Base-by-base conservation (phyloP, 2,797 vertebrate species). In the Protonibea diacanthus region DNA sequence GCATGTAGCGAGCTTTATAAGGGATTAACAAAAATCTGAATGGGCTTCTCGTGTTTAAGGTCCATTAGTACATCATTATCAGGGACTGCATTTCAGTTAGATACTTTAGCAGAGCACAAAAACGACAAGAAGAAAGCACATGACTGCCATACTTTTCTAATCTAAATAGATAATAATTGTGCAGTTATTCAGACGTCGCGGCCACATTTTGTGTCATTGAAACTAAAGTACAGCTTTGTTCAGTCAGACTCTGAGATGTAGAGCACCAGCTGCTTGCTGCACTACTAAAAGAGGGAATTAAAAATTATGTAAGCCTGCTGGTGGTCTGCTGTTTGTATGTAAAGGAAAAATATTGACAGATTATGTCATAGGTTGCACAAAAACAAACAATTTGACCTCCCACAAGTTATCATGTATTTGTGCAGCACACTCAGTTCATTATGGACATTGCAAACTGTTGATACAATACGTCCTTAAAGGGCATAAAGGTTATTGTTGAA, bases 211-310 rank as follows among this genome's bases (percentile, higher is more conserved):
- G 25, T 51, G 42, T 53, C 27, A 48, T 20, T 63, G 33, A 25
- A 25, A 15, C 59, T 21, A 75, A 80, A 64, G 51, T 27, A 38
- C 45, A 52, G 20, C 47, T 63, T 33, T 75, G 72, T 60, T 65
- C 42, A 42, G 15, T 76, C 29, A 21, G 15, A 45, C 48, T 40
- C 64, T 59, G 38, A 70, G 20, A 52, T 38, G 15, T 21, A 25
- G 23, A 62, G 40, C 25, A 18, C 1, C 45, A 58, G 51, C 62
- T 53, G 20, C 48, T 61, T 47, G 48, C 25, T 15, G 12, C 52
- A 45, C 44, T 13, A 48, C 17, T 57, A 8, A 56, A 38, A 68
- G 20, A 61, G 12, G 25, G 8, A 27, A 61, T 68, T 38, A 55
- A 8, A 76, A 64, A 38, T 59, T 25, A 6, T 51, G 40, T 33